Percentiles rank a stretch among this genome's conserved stretches.
phyloP scores from a whole-genome alignment of 2,113 vertebrate genomes.

The Anoura caudifer region DNA sequence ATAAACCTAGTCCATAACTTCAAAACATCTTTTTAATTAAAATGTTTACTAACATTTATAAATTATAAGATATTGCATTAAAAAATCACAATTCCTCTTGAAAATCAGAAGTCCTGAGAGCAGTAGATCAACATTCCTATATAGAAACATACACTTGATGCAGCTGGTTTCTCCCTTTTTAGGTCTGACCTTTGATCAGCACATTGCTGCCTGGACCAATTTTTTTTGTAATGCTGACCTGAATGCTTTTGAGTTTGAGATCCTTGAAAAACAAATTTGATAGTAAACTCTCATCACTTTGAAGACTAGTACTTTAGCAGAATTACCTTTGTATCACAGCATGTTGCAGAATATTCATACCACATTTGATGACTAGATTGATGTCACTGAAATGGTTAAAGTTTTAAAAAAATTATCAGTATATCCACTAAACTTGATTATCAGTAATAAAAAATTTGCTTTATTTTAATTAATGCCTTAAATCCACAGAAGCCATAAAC shows the following conservation, averaged over 20 bases:
- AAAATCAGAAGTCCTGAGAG: background rate
- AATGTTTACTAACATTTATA: background rate
- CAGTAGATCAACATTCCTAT: background rate
- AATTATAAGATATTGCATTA: background rate
- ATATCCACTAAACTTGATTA: background rate
- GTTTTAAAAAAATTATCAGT: background rate
- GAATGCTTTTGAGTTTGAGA: conserved; percentile 2
- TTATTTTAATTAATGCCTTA: conserved; percentile 50
- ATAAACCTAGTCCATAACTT: background rate
- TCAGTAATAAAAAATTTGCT: background rate
- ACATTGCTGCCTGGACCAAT: background rate
- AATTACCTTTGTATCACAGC: conserved; percentile 21
- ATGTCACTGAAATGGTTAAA: conserved; percentile 35
- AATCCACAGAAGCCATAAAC: conserved; percentile 6
- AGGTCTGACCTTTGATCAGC: background rate
- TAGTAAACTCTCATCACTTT: background rate
- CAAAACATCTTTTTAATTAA: background rate
- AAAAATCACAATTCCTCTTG: background rate
- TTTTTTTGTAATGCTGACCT: background rate
- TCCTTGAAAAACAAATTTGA: conserved; percentile 32
- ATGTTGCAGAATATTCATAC: background rate
- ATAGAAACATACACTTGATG: background rate
- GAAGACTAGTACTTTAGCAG: background rate
- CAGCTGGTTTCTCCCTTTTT: background rate
- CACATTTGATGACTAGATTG: background rate